Evolutionary conservation across 2,888 invertebrate genomes (phyloP).

Genomic region (Ornithoptera alexandrae): DNA sequence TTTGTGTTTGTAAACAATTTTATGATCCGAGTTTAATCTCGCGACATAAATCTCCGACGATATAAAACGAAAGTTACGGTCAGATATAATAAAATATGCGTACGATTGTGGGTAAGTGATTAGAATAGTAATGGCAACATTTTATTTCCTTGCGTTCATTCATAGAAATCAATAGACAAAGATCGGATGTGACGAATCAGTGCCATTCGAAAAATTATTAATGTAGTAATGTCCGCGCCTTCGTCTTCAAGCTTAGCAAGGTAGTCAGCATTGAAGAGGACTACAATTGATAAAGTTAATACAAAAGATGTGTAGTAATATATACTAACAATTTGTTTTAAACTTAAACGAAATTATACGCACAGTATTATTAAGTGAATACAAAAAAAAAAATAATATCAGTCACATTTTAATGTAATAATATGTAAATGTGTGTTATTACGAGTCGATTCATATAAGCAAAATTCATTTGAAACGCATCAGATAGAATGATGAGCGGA

Average conservation of each 20-base stretch:
- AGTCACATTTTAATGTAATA: neutral
- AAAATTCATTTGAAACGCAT: neutral
- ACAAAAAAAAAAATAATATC: neutral
- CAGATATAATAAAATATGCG: conserved; percentile 26
- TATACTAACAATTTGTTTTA: too few relatives aligned
- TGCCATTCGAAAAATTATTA: neutral
- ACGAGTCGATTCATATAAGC: neutral
- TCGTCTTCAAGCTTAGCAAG: too few relatives aligned
- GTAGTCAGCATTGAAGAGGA: too few relatives aligned
- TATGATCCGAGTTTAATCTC: conserved; percentile 28
- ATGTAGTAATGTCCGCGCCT: too few relatives aligned
- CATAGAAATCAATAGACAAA: conserved; percentile 17
- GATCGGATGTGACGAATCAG: conserved; percentile 2
- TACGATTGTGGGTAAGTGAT: conserved; percentile 13
- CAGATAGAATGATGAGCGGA: conserved; percentile 3
- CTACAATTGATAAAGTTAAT: too few relatives aligned
- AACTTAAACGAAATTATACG: neutral
- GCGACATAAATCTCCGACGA: conserved; percentile 17
- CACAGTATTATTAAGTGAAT: neutral
- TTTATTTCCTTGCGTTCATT: conserved; percentile 24
- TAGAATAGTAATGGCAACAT: conserved; percentile 24
- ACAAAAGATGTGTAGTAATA: too few relatives aligned
- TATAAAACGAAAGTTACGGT: conserved; percentile 19
- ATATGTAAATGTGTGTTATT: neutral
- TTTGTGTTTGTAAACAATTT: conserved; percentile 25